Evolutionary conservation across 1,140 invertebrate species (phyloP).

Genomic region (Pachypsylla venusta): DNA sequence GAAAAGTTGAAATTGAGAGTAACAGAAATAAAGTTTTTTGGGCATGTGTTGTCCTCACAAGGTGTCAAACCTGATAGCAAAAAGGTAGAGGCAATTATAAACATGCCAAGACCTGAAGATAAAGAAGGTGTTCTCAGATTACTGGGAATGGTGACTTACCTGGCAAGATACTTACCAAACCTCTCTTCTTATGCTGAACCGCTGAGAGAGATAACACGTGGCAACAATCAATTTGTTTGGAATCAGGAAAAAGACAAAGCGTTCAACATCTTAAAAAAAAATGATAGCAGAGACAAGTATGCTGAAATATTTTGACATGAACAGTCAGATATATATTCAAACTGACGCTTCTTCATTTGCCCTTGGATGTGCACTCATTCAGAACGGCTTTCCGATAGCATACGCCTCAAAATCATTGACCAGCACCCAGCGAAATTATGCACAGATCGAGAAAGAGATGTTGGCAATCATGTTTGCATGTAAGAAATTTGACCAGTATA

Average conservation of each 20-base stretch:
- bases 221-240: constrained; percentile 25
- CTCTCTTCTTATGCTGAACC: constrained; percentile 27
- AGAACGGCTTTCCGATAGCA: background rate
- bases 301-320: too few species aligned
- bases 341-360: too few species aligned
- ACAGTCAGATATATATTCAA: too few species aligned
- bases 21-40: constrained; percentile 27
- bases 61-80: constrained; percentile 25
- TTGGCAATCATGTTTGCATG: constrained; percentile 24
- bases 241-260: constrained; percentile 23
- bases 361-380: background rate
- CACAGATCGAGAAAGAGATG: constrained; percentile 28
- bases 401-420: background rate
- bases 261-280: constrained; percentile 24
- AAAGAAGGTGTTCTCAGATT: constrained; percentile 30
- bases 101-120: constrained; percentile 26
- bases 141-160: constrained; percentile 32
- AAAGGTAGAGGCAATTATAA: constrained; percentile 27
- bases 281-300: too few species aligned
- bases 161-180: constrained; percentile 28
- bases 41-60: constrained; percentile 26
- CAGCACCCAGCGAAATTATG: too few species aligned
- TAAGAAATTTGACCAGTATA: constrained; percentile 25
- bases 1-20: constrained; percentile 18
- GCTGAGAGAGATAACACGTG: constrained; percentile 24